Percentiles rank a stretch among this genome's conserved stretches.
Conservation (phyloP, 1,140 invertebrate species). For the Leptestheria dahalacensis region DNA sequence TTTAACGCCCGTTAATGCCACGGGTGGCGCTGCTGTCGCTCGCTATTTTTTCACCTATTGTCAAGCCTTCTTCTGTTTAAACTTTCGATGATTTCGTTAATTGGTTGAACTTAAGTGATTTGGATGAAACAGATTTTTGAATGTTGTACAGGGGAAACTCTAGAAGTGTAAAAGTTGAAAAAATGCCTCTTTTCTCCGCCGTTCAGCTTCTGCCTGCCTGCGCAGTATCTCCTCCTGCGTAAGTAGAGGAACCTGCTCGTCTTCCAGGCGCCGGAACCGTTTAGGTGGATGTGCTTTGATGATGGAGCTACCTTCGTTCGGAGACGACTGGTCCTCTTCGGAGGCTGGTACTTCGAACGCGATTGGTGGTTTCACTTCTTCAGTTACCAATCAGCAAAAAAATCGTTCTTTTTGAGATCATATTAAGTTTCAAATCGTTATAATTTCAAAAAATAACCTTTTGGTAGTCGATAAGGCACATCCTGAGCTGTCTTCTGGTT, state of each 20-base stretch:
- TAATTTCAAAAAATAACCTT: too few species aligned
- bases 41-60: too few species aligned
- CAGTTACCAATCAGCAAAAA: background rate
- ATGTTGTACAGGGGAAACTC: too few species aligned
- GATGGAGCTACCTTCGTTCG: conserved; percentile 6
- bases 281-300: conserved; percentile 13
- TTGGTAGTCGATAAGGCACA: background rate
- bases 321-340: background rate
- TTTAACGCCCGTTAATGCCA: too few species aligned
- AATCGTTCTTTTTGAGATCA: background rate
- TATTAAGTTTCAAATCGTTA: too few species aligned
- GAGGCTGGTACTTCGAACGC: conserved; percentile 13
- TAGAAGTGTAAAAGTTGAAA: background rate
- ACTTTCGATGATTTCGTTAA: too few species aligned
- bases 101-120: too few species aligned
- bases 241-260: conserved; percentile 9
- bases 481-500: background rate
- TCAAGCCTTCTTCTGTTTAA: too few species aligned
- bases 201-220: conserved; percentile 10
- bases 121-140: too few species aligned
- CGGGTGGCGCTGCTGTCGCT: too few species aligned
- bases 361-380: conserved; percentile 12
- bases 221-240: conserved; percentile 7
- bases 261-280: conserved; percentile 12
- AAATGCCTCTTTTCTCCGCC: conserved; percentile 7